Evolutionary conservation across 2,888 invertebrate species (phyloP).

Genomic region (Strigamia transsilvanica): DNA sequence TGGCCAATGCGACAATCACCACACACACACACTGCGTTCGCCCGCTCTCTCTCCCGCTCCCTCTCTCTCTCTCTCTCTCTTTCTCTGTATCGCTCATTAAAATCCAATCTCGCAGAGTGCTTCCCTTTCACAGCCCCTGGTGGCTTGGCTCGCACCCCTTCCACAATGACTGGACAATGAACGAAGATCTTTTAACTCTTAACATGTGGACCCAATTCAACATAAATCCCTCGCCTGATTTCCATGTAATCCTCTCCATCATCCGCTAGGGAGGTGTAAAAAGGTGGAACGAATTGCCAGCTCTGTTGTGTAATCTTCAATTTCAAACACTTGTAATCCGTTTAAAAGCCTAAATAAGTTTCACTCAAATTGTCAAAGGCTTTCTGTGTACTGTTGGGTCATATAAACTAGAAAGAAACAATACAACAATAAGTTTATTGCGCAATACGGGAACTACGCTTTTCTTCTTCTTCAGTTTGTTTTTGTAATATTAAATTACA

Average conservation of each 20-base stretch:
- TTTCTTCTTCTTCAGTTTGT: too few relatives aligned
- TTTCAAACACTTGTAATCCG: not conserved
- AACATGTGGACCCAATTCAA: slow-evolving; percentile 8
- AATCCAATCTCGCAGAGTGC: slow-evolving; percentile 2
- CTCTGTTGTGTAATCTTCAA: slow-evolving; percentile 8
- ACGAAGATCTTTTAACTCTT: not conserved
- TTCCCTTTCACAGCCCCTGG: not conserved
- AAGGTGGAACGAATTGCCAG: not conserved
- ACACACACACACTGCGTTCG: not conserved
- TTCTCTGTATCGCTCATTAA: not conserved
- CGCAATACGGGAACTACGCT: too few relatives aligned
- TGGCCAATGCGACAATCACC: not conserved
- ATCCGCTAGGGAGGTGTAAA: slow-evolving; percentile 1
- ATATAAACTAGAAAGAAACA: too few relatives aligned
- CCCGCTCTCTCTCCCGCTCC: not conserved
- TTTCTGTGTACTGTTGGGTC: too few relatives aligned
- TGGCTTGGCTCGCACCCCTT: not conserved
- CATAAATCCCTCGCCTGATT: not conserved
- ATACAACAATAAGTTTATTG: too few relatives aligned
- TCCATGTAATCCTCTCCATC: slow-evolving; percentile 8
- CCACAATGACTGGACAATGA: slow-evolving; percentile 8
- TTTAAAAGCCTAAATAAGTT: not conserved
- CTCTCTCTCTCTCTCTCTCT: not conserved
- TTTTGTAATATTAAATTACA: not conserved
- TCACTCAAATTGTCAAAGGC: not conserved